Percentiles rank a stretch among this genome's conserved stretches.
Conservation (phyloP, 1,140 invertebrate genomes). For the Venturia canescens region DNA sequence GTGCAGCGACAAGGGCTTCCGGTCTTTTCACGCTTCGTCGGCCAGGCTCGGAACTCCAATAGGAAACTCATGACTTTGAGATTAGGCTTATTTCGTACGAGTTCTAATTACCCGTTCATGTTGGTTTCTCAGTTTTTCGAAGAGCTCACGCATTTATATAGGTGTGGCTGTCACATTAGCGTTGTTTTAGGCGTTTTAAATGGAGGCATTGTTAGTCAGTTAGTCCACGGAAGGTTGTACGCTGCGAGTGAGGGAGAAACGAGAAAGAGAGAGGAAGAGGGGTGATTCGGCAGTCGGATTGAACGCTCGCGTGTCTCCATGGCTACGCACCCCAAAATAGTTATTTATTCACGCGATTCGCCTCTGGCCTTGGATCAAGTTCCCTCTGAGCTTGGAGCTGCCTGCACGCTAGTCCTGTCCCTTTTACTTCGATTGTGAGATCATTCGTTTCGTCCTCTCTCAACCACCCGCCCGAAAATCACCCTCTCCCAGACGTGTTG, state of each 20-base stretch:
- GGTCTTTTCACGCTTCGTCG: slow-evolving; percentile 42
- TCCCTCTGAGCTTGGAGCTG: slow-evolving; percentile 33
- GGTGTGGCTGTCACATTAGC: slow-evolving; percentile 40
- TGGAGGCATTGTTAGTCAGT: slow-evolving; percentile 64
- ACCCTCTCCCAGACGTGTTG: slow-evolving; percentile 42
- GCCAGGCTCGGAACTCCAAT: slow-evolving; percentile 46
- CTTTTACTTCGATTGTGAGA: slow-evolving; percentile 29
- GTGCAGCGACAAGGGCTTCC: slow-evolving; percentile 50
- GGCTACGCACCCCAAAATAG: slow-evolving; percentile 68
- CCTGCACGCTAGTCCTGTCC: slow-evolving; percentile 1
- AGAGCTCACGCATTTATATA: not conserved
- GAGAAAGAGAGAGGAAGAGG: slow-evolving; percentile 46
- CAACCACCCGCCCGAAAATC: slow-evolving; percentile 27
- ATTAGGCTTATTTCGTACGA: no score
- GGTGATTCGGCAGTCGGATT: slow-evolving; percentile 48
- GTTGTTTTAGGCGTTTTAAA: slow-evolving; percentile 57
- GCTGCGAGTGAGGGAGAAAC: no score
- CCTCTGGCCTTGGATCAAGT: slow-evolving; percentile 59
- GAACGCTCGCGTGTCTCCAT: slow-evolving; percentile 58
- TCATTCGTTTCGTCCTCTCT: slow-evolving; percentile 32
- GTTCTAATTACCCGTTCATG: no score
- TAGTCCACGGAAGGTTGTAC: slow-evolving; percentile 40
- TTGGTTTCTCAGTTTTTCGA: no score
- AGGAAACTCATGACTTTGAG: not conserved
- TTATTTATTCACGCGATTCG: slow-evolving; percentile 72